Base-by-base conservation (phyloP, 2,113 vertebrate genomes). In the Tauraco erythrolophus region DNA sequence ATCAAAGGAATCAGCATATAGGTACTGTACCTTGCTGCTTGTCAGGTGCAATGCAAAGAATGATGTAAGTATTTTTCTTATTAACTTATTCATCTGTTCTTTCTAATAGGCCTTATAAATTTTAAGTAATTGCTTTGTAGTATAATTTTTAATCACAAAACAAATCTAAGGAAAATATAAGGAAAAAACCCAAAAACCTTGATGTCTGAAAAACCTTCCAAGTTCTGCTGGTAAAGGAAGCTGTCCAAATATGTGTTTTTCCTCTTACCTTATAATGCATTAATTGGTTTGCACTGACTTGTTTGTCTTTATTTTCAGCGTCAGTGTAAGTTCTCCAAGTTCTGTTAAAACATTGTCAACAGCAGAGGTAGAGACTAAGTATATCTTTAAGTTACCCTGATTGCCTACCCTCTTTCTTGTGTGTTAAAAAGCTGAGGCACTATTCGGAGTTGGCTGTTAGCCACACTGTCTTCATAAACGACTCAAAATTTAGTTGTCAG, bases 401-500 rank as follows among this genome's bases (percentile, higher is more conserved):
- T 64, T 83, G 43, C 75, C 60, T 92, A 75, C 23, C 16, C 23
- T 77, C 39, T 74, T 88, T 68, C 51, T 84, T 23, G 35, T 1
- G 11, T 5, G 5, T 39, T 45, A 79, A 82, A 65, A 88, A 95
- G 50, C 6, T 23, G 61, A 88, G 91, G 18, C 19, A 58, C 82
- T 87, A 57, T 77, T 93, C 61, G 46, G 60, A 64, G 23, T 28
- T 88, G 86, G 64, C 71, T 96, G 41, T 79, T 78, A 91, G 53
- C 79, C 61, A 92, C 14, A 11, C 18, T 66, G 54, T 27, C 45
- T 79, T 94, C 64, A 60, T 75, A 95, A 88, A 96, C 56, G 30
- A 57, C 24, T 88, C 48, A 43, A 66, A 77, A 79, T 65, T 91
- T 94, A 69, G 82, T 95, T 97, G 41, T 41, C 94, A 77, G 84